Conservation (phyloP, 2,113 vertebrate genomes). For the Perca flavescens region DNA sequence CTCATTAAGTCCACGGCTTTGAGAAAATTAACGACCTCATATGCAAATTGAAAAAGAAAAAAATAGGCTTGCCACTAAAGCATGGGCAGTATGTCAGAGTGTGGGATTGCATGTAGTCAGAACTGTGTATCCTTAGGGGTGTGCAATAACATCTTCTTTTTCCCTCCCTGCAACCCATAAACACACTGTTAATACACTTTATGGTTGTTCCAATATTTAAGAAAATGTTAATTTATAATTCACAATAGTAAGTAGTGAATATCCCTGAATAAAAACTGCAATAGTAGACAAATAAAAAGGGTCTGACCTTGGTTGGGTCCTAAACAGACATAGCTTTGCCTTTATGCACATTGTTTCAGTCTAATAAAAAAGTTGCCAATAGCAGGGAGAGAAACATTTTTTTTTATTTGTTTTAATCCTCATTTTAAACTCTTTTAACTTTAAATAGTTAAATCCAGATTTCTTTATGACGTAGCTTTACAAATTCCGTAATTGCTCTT, state of each 20-base stretch:
- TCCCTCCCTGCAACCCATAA: conserved; percentile 7
- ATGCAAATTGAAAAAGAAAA: conserved; percentile 66
- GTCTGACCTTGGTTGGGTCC: conserved; percentile 72
- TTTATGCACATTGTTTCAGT: conserved; percentile 64
- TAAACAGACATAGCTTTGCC: conserved; percentile 57
- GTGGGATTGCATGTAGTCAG: conserved; percentile 7
- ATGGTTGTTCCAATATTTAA: conserved; percentile 47
- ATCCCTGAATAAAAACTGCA: conserved; percentile 29
- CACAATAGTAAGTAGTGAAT: conserved; percentile 32
- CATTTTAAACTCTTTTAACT: conserved; percentile 1
- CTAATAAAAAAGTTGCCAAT: conserved; percentile 65
- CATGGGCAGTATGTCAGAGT: conserved; percentile 39
- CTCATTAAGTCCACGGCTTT: conserved; percentile 77
- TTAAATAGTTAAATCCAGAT: conserved; percentile 59
- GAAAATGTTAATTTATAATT: conserved; percentile 60
- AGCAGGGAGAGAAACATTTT: conserved; percentile 15
- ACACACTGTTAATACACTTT: conserved; percentile 13
- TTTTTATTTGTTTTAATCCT: conserved; percentile 45
- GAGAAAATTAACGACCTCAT: conserved; percentile 76
- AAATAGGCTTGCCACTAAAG: conserved; percentile 16
- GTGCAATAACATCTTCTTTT: conserved; percentile 42
- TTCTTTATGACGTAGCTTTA: conserved; percentile 59
- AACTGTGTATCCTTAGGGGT: conserved; percentile 18
- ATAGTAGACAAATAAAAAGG: conserved; percentile 51
- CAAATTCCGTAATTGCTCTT: conserved; percentile 69